Evolutionary conservation across 2,113 vertebrate species (phyloP), one percentile per base, ranked within the genome.

Genomic region (Grammomys dolichurus): DNA sequence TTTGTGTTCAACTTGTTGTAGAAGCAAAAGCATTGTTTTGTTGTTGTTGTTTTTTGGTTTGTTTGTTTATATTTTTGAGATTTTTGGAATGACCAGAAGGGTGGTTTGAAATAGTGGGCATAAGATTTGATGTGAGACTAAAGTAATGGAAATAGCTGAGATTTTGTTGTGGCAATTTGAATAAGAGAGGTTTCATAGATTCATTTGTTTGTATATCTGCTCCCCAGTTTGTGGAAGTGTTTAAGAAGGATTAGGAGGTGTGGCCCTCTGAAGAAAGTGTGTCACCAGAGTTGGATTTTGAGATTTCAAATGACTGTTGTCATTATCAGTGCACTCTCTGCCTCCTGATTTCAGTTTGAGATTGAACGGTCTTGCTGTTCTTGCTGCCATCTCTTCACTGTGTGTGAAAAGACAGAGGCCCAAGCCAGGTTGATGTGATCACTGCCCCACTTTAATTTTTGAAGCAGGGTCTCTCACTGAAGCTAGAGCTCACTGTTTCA

Each of bases 311-410:
- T 40, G 36, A 82, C 20, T 60, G 12, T 5, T n/a, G 31, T 3
- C 33, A 13, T n/a, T 20, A 12, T 36, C 20, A 3, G 2, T 58
- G 20, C 36, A 7, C 1, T 56, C 2, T 10, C 20, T 14, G 11
- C 1, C 12, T 82, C n/a, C 5, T 60, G 12, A 22, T 26, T 40
- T 13, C 22, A 40, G 22, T 82, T 43, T 40, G 22, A 40, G 7
- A 58, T 40, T 28, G 1, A 60, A 56, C 7, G 14, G 56, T 40
- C 56, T n/a, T n/a, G n/a, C 11, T 40, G 36, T 60, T 26, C 36
- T 12, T 60, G 22, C 56, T 82, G 24, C 56, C 12, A 2, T 26
- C 36, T 7, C 14, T 40, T 60, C 54, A 58, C 11, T 80, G 77
- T 80, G 14, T 85, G 24, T 85, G 60, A 5, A 26, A 31, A 85